phyloP scores from a whole-genome alignment of 2,113 vertebrate genomes.

The Plestiodon gilberti region DNA sequence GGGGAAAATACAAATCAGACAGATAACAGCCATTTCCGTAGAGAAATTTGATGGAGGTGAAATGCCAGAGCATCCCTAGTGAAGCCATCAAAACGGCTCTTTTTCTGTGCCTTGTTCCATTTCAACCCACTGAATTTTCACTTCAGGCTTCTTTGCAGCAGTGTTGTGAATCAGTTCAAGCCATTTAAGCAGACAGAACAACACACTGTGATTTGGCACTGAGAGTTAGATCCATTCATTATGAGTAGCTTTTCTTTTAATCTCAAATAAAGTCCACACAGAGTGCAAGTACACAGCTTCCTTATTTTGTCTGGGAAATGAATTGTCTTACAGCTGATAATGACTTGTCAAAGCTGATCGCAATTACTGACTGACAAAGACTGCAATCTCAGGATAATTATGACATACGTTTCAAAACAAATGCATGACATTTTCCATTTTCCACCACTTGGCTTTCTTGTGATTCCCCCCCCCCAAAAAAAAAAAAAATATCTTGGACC shows the following conservation, averaged over 20 bases:
- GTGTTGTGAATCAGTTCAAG: not conserved
- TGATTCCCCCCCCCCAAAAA: not conserved
- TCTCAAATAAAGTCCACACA: slow-evolving; percentile 15
- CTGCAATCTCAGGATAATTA: not conserved
- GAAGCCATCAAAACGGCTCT: not conserved
- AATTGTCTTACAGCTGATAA: slow-evolving; percentile 4
- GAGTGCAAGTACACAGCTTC: not conserved
- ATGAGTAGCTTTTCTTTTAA: slow-evolving; percentile 2
- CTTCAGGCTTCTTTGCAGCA: not conserved
- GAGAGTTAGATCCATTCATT: not conserved
- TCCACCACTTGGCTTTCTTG: not conserved
- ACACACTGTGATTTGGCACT: not conserved
- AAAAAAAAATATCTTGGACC: not conserved
- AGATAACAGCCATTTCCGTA: no score
- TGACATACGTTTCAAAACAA: not conserved
- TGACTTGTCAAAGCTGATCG: not conserved
- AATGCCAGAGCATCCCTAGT: no score
- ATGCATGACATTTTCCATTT: not conserved
- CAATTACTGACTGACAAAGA: slow-evolving; percentile 21
- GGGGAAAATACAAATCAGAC: no score
- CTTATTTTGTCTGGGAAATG: not conserved
- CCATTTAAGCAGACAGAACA: not conserved
- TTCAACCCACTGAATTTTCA: not conserved
- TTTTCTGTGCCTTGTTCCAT: not conserved
- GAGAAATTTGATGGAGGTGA: no score